Base-by-base conservation (phyloP, 2,113 vertebrate species). In the Ia io region DNA sequence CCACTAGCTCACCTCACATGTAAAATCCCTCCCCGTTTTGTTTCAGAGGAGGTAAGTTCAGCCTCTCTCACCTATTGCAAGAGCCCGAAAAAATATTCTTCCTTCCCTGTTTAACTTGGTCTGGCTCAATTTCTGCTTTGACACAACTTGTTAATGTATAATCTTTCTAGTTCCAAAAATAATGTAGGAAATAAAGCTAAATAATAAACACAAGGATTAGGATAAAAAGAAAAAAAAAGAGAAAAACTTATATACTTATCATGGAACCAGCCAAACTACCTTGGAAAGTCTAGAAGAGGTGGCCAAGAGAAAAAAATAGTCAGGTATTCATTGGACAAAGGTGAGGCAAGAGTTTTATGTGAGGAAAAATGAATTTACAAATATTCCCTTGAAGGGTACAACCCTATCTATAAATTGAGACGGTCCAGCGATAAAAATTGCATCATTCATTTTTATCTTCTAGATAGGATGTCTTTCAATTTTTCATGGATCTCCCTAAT, bases 101-200 rank as follows among this genome's bases (percentile, higher is more conserved):
- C 17, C 65, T 61, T 67, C 47, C 23, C 56, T 73, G 9, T 30
- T 94, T 37, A 92, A 89, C 14, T 90, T 65, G 32, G 25, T 53
- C 67, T 28, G 18, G 63, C 49, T 12, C 9, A 47, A 61, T 77
- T 59, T 89, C 63, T 47, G 7, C 47, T 90, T 71, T 77, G 88
- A 88, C 4, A 56, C 11, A 11, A 56, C 83, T 67, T 53, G 25
- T n/a, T 67, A 83, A 49, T 10, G n/a, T 37, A 47, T 35, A 51
- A 63, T 85, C 88, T 73, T 67, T 51, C 53, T 76, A 95, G 74
- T 89, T 94, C 53, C 25, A 86, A 95, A 94, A 71, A 53, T 37
- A 83, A 91, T 25, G 18, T 37, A 91, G 49, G 10, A 79, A 90
- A 95, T 71, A 82, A 16, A 51, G 49, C 42, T 88, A 93, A 88